Base-by-base conservation (phyloP, 2,113 vertebrate genomes). In the Lepisosteus oculatus region DNA sequence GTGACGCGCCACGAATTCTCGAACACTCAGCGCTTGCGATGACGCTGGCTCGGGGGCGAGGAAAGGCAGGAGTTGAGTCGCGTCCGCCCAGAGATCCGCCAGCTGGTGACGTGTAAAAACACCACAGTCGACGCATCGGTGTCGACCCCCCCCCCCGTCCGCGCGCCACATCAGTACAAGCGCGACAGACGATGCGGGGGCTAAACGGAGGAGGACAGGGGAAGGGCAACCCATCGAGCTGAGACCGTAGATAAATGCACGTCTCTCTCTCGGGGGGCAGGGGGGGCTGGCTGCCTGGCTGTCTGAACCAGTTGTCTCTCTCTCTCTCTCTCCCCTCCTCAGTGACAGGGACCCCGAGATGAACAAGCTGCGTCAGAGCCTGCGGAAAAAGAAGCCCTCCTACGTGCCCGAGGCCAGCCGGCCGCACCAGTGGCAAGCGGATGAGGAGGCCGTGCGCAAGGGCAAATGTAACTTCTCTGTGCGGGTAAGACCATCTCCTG, bases 361-460 rank as follows among this genome's bases (percentile, higher is more conserved):
- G 95, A 96, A 96, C 89, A 97, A 96, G 88, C 89, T 97, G 87
- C 90, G 95, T 61, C 95, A 96, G 90, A 97, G 95, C 76, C 90
- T 97, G 81, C 86, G 95, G 80, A 92, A 95, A 79, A 94, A 96
- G 86, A 96, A 96, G 88, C 93, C 93, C 54, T 93, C 92, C 51
- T 96, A 96, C 0, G 86, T 96, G 73, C 95, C 95, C 0, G 95
- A 97, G 83, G 95, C 95, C 2, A 96, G 95, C 47, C 91, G 95
- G 45, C 95, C 95, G 0, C 95, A 97, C 78, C 95, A 96, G 86
- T 97, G 95, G 95, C 94, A 96, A 80, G 92, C 94, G 0, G 95
- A 96, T 0, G 95, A 96, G 83, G 95, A 97, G 70, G 93, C 95
- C 0, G 95, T 97, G 42, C 92, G 95, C 55, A 94, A 93, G 79